Evolutionary conservation across 1,140 invertebrate genomes (phyloP), one percentile per base, ranked within the genome.

Genomic region (Danaus plexippus): DNA sequence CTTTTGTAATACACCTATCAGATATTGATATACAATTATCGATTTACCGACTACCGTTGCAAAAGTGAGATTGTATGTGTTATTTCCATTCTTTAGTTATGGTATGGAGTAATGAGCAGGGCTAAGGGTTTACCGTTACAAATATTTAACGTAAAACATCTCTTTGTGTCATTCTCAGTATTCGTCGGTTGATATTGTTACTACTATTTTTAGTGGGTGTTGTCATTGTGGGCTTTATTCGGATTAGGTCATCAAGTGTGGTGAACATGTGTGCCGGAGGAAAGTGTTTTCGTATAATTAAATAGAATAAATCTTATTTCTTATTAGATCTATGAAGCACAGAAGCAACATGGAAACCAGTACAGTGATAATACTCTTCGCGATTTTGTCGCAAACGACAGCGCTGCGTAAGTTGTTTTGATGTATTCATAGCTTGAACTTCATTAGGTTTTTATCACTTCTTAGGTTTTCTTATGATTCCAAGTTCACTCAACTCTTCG

Each of bases 191-290:
- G 70, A 69, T 71, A 73, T 72, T 64, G 57, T 59, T 71, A 73
- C 66, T 76, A 80, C 81, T 85, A 85, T 83, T 84, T 82, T 76
- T 85, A 82, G 83, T 87, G 75, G 84, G 79, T 87, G 84, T 85
- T 87, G 84, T 87, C 84, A 87, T 84, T 81, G 70, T 69, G 65
- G 66, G 75, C 72, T 80, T 75, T 73, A 77, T 73, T 81, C 72
- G 81, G 77, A 87, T 87, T 85, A 85, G 81, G 80, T 87, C 81
- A 87, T 87, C 81, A 68, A 77, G 77, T 81, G 78, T 67, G 66
- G 78, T 76, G 73, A 74, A 85, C 80, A 84, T 84, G 79, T 87
- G 81, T 85, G 72, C 74, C 75, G 72, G 73, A 68, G 67, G 76
- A 78, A 79, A 77, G 73, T 82, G 78, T 77, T 78, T 71, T 63